Evolutionary conservation across 2,113 vertebrate genomes (phyloP).

Genomic region (Burhinus oedicnemus): DNA sequence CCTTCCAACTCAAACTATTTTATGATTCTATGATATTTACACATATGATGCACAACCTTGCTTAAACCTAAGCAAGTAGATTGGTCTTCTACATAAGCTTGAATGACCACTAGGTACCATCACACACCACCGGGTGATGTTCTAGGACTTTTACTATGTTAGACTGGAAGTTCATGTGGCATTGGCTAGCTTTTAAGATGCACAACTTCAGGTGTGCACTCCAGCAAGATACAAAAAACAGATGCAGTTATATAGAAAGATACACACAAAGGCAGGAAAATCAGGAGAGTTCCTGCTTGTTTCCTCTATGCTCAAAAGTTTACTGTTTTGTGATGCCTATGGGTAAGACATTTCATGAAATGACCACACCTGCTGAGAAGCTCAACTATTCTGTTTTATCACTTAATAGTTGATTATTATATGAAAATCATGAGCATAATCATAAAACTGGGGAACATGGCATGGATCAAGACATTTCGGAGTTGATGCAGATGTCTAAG

Average conservation of each 20-base stretch:
- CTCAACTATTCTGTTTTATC: neutral
- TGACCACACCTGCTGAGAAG: neutral
- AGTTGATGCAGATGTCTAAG: neutral
- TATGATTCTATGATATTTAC: neutral
- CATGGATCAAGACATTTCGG: neutral
- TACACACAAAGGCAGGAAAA: neutral
- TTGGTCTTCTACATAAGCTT: neutral
- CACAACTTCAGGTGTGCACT: neutral
- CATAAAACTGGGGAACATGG: neutral
- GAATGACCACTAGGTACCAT: neutral
- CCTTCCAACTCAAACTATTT: neutral
- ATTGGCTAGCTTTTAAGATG: neutral
- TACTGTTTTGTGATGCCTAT: neutral
- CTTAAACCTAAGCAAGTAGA: neutral
- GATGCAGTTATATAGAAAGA: neutral
- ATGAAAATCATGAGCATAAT: neutral
- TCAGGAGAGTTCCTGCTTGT: neutral
- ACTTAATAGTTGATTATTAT: neutral
- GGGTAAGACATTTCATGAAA: neutral
- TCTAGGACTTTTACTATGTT: neutral
- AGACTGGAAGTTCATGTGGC: neutral
- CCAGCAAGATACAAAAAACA: neutral
- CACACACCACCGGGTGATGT: neutral
- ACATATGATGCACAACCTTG: neutral
- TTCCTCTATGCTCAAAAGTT: neutral